Percentiles rank a stretch among this genome's conserved stretches.
Conservation (phyloP, 2,888 invertebrate genomes). For the Diplolepis rosae region DNA sequence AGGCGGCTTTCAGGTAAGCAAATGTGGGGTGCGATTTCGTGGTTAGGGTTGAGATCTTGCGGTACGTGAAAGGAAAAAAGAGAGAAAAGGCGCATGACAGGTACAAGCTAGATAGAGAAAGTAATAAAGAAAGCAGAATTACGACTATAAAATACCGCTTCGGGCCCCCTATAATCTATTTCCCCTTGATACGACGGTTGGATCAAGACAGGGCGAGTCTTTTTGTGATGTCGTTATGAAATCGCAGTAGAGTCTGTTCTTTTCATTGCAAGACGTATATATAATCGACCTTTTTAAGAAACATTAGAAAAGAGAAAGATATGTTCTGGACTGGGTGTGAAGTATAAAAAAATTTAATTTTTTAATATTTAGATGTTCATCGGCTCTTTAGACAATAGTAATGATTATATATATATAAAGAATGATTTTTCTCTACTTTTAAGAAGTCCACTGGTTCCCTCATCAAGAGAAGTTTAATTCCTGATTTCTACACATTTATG, state of each 20-base stretch:
- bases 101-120: conserved; percentile 28
- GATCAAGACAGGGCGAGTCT: conserved; percentile 54
- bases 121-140: conserved; percentile 29
- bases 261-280: neutral
- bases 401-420: too few species aligned
- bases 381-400: too few species aligned
- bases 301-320: too few species aligned
- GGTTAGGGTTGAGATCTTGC: conserved; percentile 39
- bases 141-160: conserved; percentile 55
- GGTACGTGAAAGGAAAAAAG: conserved; percentile 25
- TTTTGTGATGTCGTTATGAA: conserved; percentile 55
- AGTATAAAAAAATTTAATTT: too few species aligned
- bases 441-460: too few species aligned
- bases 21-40: conserved; percentile 20
- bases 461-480: too few species aligned
- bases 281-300: neutral
- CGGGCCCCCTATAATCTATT: conserved; percentile 38
- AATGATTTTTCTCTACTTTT: too few species aligned
- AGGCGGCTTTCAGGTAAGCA: conserved; percentile 7
- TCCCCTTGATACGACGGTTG: conserved; percentile 51
- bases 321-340: too few species aligned
- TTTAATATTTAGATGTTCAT: too few species aligned
- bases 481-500: too few species aligned
- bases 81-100: conserved; percentile 32
- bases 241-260: conserved; percentile 36